phyloP scores from a whole-genome alignment of 2,113 vertebrate species.

The Pygathrix nemaeus region DNA sequence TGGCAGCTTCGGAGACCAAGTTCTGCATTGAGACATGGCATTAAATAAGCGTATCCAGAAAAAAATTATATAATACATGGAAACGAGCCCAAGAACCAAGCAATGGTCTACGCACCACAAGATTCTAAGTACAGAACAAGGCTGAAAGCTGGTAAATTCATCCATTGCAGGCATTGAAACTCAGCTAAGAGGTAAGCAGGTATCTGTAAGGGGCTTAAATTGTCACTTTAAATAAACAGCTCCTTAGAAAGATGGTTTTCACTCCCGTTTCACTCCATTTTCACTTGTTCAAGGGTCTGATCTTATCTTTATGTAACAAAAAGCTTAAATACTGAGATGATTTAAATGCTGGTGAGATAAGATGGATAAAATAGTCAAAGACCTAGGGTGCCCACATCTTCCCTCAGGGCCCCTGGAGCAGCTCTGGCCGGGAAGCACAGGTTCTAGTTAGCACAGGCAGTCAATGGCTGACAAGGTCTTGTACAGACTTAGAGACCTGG shows the following conservation, averaged over 20 bases:
- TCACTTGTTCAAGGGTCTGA: background rate
- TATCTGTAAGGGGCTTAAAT: background rate
- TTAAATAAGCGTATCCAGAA: conserved; percentile 13
- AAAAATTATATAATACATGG: conserved; percentile 48
- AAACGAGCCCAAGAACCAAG: conserved; percentile 44
- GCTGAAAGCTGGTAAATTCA: background rate
- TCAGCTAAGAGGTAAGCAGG: background rate
- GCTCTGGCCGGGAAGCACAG: background rate
- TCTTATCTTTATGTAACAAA: conserved; percentile 8
- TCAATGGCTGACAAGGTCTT: rapidly evolving
- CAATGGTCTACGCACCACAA: background rate
- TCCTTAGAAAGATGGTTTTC: background rate
- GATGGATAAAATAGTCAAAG: background rate
- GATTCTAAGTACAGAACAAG: background rate
- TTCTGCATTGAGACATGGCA: conserved; percentile 26
- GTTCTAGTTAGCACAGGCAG: background rate
- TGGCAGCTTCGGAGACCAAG: conserved; percentile 33
- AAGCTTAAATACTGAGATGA: background rate
- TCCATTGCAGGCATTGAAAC: background rate
- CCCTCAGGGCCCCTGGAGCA: background rate
- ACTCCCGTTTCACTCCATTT: background rate
- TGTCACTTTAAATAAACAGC: background rate
- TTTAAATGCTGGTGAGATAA: background rate
- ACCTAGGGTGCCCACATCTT: background rate
- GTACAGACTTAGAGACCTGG: background rate